Percentiles rank a stretch among this genome's conserved stretches.
Evolutionary conservation across 2,113 vertebrate genomes (phyloP).

Genomic region (Lamprotornis superbus): DNA sequence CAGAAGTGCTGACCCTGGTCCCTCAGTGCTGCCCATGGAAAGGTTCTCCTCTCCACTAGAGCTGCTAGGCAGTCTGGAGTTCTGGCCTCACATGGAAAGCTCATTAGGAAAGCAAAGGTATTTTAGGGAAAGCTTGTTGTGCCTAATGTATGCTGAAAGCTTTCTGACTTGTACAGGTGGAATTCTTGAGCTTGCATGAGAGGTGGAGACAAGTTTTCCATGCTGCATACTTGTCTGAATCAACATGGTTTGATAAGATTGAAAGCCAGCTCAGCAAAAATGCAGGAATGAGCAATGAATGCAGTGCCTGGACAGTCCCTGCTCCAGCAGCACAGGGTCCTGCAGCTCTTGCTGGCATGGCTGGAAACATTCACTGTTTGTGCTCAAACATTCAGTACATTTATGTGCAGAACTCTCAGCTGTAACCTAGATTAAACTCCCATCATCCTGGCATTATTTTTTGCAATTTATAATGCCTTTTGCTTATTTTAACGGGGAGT

Average conservation of each 20-base stretch:
- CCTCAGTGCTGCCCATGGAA: background rate
- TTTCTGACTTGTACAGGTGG: background rate
- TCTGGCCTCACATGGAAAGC: background rate
- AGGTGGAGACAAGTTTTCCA: background rate
- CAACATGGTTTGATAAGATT: background rate
- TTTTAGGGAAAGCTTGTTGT: background rate
- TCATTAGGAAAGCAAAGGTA: background rate
- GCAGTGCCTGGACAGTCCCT: background rate
- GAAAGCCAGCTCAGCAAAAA: background rate
- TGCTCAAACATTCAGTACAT: background rate
- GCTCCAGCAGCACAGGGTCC: background rate
- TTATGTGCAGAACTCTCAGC: background rate
- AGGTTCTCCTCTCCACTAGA: background rate
- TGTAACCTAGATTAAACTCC: background rate
- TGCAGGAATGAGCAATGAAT: background rate
- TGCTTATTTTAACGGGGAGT: accelerated
- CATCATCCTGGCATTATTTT: background rate
- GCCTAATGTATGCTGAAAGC: background rate
- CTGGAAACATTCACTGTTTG: background rate
- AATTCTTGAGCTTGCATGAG: background rate
- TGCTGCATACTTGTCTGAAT: background rate
- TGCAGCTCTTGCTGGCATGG: background rate
- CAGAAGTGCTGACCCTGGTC: background rate
- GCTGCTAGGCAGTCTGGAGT: background rate
- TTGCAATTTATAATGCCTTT: background rate